Evolutionary conservation across 2,888 invertebrate species (phyloP), one percentile per base, ranked within the genome.

Genomic region (Acleris sparsana): DNA sequence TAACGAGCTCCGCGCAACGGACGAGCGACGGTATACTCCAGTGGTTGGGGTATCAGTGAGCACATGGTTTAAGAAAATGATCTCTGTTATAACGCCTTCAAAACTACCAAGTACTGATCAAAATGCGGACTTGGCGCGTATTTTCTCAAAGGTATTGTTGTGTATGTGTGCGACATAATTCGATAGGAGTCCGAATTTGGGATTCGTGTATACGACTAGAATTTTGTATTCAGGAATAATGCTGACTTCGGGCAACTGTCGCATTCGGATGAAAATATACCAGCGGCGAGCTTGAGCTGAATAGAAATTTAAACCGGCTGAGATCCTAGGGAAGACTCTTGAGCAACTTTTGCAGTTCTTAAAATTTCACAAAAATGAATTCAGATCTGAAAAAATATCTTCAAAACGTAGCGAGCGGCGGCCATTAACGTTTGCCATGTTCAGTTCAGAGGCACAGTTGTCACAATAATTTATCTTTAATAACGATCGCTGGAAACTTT

Each of bases 1-100:
- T 82, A 81, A 80, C 74, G 78, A 75, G 73, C 63, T 65, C 73
- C 71, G 72, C 75, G 74, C 75, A 78, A 75, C 70, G 71, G 71
- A 67, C 72, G 70, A 64, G 71, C 63, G 67, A 70, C 69, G 61
- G 75, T 75, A 75, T 75, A 76, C 72, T 77, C 72, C 68, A 63
- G 62, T 64, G 63, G 68, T 70, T 70, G 57, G 65, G 74, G 72
- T 74, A 72, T 70, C 70, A 70, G 70, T 67, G 46, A 67, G 64
- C 70, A 66, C 67, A 67, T 72, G 53, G 52, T 46, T 39, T 43
- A 53, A 20, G 16, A 16, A 53, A 49, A 43, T 20, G 20, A n/a
- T 33, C 29, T 43, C 39, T 66, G 52, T 66, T 57, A 46, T 49
- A 51, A 49, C 20, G 55, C 29, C 51, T 52, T 56, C 61, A 44